Conservation (phyloP, 2,113 vertebrate genomes). For the Crotalus horridus region DNA sequence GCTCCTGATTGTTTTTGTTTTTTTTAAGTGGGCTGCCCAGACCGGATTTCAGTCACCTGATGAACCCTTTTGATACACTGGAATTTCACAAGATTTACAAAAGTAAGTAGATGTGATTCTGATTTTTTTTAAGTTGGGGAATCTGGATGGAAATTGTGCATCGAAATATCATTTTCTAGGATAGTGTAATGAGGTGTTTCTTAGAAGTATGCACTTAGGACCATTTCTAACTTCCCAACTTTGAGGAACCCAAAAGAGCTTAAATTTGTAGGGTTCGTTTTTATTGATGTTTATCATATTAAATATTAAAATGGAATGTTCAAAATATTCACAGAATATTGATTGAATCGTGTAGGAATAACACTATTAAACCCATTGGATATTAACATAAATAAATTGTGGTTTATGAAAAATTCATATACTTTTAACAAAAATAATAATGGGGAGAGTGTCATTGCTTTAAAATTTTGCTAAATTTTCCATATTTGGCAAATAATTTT, state of each 20-base stretch:
- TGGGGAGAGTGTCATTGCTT: neutral
- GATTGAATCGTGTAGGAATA: neutral
- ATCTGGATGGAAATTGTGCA: neutral
- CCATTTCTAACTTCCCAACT: neutral
- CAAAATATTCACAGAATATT: neutral
- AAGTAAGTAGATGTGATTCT: slow-evolving; percentile 65
- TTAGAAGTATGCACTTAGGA: neutral
- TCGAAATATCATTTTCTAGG: neutral
- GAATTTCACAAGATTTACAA: slow-evolving; percentile 80
- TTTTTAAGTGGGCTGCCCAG: slow-evolving; percentile 69
- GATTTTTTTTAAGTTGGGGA: neutral
- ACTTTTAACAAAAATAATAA: neutral
- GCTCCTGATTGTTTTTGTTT: neutral
- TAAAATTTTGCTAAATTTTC: neutral
- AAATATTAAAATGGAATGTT: neutral
- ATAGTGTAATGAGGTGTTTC: neutral
- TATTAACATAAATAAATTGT: neutral
- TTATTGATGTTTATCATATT: neutral
- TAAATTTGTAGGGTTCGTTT: neutral
- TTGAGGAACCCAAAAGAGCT: neutral
- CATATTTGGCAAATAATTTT: neutral
- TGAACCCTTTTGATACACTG: slow-evolving; percentile 77
- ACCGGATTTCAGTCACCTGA: slow-evolving; percentile 77
- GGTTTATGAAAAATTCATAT: neutral
- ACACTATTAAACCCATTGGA: neutral